Base-by-base conservation (phyloP, 2,113 vertebrate genomes). In the Pangasianodon gigas region DNA sequence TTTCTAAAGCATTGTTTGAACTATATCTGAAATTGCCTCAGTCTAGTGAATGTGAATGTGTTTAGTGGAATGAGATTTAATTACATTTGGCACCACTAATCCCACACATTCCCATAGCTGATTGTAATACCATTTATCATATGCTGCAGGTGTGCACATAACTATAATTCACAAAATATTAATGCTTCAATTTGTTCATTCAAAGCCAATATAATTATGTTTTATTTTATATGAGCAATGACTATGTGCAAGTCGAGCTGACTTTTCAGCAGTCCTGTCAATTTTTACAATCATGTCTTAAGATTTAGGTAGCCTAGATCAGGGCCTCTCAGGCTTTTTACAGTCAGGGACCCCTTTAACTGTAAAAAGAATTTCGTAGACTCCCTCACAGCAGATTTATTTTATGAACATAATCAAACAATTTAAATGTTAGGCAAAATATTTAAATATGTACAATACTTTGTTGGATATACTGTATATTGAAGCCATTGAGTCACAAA, bases 131-230 rank as follows among this genome's bases (percentile, higher is more conserved):
- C 48, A 29, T 29, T 26, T 51, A 4, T 80, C 44, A 51, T 48
- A 48, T n/a, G 11, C 46, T 52, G 77, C 77, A 52, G 77, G 24
- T 81, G 21, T 80, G 77, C 24, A 51, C 46, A 29, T 81, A 52
- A 29, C 48, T 81, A 52, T 81, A 83, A 83, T 19, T 83, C 7
- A 82, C 52, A 81, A 83, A 81, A 21, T 81, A 26, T 52, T 2
- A 81, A 81, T 58, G 80, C 52, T 83, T 83, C 32, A 83, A 7
- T 82, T 56, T 37, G 80, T 83, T 79, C 8, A 5, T 69, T 69
- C 11, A 69, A 16, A n/a, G 29, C 10, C 26, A n/a, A n/a, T 29
- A n/a, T 13, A 24, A 8, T 60, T 24, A 67, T 67, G 62, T n/a
- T 75, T 37, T 75, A 44, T 44, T 75, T 44, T 21, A 21, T 41